Evolutionary conservation across 1,140 invertebrate species (phyloP), one percentile per base, ranked within the genome.

Genomic region (Alviniconcha marisindica): DNA sequence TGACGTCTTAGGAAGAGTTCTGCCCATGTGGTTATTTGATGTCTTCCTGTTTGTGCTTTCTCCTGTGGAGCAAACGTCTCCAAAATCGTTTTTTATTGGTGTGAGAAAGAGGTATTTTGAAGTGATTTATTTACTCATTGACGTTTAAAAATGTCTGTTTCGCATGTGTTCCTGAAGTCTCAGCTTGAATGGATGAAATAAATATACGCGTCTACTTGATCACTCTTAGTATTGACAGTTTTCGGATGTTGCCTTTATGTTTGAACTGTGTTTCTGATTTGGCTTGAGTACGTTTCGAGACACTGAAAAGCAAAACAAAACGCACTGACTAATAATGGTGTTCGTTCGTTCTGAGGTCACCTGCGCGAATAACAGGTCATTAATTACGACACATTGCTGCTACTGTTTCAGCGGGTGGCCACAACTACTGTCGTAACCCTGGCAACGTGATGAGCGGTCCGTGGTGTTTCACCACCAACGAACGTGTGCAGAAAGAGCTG

Each of bases 341-440:
- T 56, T 15, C 28, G 54, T 60, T 18, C 28, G 54, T 60, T n/a
- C n/a, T 54, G 24, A 14, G 51, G 51, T 14, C 51, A 54, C 51
- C 24, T 54, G 12, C 24, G 51, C 51, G 12, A 54, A 14, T 24
- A 54, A 54, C 51, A 14, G 12, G 51, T 54, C 12, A 54, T 14
- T 14, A 24, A 54, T n/a, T n/a, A n/a, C n/a, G n/a, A n/a, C n/a
- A n/a, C n/a, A 36, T 71, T 40, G 14, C 24, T 71, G 36, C 7
- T 60, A n/a, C 60, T 31, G 31, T 79, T 82, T 21, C 73, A 87
- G 28, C 84, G 89, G 96, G 96, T 28, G 96, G 96, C 36, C 97
- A 98, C 91, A 97, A 97, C 88, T 98, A 96, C 91, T 99, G 98
- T 92, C 95, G 97, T 83, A 99, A 99, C 94, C 98, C 98, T 24